Base-by-base conservation (phyloP, 1,140 invertebrate species). In the Zaprionus lachaisei region DNA sequence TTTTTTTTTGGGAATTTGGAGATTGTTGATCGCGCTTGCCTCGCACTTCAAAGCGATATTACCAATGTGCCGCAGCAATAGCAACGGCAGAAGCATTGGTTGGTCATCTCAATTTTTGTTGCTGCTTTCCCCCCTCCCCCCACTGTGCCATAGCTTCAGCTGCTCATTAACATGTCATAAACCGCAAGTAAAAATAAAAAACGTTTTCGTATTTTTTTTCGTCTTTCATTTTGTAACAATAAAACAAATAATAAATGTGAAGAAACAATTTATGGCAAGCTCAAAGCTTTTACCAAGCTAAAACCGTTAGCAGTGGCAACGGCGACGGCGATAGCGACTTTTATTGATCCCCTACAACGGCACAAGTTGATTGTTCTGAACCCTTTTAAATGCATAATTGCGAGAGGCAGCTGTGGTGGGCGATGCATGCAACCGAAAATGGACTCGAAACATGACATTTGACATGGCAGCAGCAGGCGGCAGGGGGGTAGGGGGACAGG, bases 151-250 rank as follows among this genome's bases (percentile, higher is more conserved):
- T 31, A 31, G 31, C 20, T n/a, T 11, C 47, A 34, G 31, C 49
- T 81, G 85, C 85, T 89, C 85, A 89, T 89, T 89, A 89, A 89
- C 85, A 89, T 89, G 85, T 89, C 85, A 90, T 89, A 89, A 89
- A 90, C 85, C 85, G 85, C 81, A 90, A 83, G 79, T 56, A 57
- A 72, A 60, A 78, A 74, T 55, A 74, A 74, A 60, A 78, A 73
- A 81, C 11, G 47, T 55, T 60, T 60, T 47, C 14, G 37, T 38
- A 41, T 37, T 49, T 58, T 51, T 51, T 37, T 62, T 24, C 15
- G 34, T 61, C 41, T 47, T 62, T 61, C 26, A 28, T 61, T 54
- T 69, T 31, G 17, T 58, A 47, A 49, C 17, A 57, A 26, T 6
- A 22, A 65, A 57, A 61, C 17, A 54, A 28, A 72, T 67, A 75